Evolutionary conservation across 2,113 vertebrate species (phyloP).

Genomic region (Onychostoma macrolepis): DNA sequence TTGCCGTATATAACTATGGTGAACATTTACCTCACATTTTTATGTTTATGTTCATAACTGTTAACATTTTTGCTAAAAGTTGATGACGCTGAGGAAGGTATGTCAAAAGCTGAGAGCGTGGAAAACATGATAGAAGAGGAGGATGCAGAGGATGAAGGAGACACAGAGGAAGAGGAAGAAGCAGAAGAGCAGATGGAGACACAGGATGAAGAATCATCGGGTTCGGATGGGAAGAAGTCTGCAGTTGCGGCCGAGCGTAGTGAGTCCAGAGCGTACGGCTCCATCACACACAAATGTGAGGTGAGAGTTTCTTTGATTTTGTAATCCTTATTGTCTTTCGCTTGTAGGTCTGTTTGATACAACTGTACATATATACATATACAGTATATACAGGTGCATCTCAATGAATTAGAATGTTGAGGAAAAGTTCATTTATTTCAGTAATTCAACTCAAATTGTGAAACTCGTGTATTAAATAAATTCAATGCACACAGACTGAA

Average conservation of each 20-base stretch:
- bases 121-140: conserved; percentile 16
- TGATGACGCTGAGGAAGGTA: conserved; percentile 62
- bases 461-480: no score
- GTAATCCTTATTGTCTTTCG: not conserved
- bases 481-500: no score
- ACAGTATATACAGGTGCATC: no score
- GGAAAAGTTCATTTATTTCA: no score
- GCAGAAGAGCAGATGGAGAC: conserved; percentile 47
- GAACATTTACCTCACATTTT: not conserved
- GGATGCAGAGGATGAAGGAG: conserved; percentile 36
- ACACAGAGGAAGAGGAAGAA: conserved; percentile 48
- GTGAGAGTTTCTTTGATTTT: conserved; percentile 70
- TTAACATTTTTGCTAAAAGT: not conserved
- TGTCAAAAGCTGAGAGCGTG: conserved; percentile 42
- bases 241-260: conserved; percentile 82
- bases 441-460: no score
- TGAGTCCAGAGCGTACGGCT: conserved; percentile 91
- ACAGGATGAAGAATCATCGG: conserved; percentile 42
- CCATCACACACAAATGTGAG: conserved; percentile 93
- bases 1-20: not conserved
- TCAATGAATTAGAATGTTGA: no score
- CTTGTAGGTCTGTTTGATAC: not conserved
- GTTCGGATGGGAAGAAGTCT: conserved; percentile 68
- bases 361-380: not conserved
- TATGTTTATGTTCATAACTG: not conserved